These are phyloP conservation scores for Polyergus mexicanus DNA, from an alignment of 1,140 invertebrate genomes.

Conservation along the genomic window DNA sequence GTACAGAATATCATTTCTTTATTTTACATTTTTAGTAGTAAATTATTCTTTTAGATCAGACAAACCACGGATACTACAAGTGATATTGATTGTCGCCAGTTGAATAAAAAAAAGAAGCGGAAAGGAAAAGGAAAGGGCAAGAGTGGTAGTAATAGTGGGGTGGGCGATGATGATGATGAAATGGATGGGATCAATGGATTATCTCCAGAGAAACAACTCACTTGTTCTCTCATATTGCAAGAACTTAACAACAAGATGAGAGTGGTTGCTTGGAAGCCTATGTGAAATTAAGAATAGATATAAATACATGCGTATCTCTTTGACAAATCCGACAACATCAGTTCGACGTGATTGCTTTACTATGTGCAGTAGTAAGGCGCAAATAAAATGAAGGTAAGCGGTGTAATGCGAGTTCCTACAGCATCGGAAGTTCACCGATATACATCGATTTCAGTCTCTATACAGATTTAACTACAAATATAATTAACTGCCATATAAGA, in stretches of 20 bases:
- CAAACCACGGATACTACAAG: constrained; percentile 85
- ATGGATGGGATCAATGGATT: constrained; percentile 86
- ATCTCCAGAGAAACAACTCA: constrained; percentile 87
- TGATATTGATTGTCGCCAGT: constrained; percentile 85
- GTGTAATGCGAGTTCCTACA: background rate
- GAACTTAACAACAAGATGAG: constrained; percentile 91
- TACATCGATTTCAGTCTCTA: constrained; percentile 10
- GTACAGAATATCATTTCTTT: background rate
- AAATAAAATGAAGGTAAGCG: constrained; percentile 3
- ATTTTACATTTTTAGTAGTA: background rate
- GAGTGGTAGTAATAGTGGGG: constrained; percentile 81
- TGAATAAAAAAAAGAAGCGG: constrained; percentile 86
- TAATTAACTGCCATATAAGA: constrained; percentile 61
- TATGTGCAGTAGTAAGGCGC: background rate
- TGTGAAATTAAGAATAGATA: constrained; percentile 70
- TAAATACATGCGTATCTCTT: constrained; percentile 16
- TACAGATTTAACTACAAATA: constrained; percentile 33
- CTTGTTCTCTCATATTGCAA: constrained; percentile 89
- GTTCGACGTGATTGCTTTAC: constrained; percentile 5
- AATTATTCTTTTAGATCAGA: constrained; percentile 81
- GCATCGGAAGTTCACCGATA: background rate
- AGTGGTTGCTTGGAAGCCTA: constrained; percentile 90
- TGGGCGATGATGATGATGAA: constrained; percentile 88
- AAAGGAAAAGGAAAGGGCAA: constrained; percentile 86
- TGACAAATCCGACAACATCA: background rate